Evolutionary conservation across 2,113 vertebrate species (phyloP), one percentile per base, ranked within the genome.

Genomic region (Ptilonorhynchus violaceus): DNA sequence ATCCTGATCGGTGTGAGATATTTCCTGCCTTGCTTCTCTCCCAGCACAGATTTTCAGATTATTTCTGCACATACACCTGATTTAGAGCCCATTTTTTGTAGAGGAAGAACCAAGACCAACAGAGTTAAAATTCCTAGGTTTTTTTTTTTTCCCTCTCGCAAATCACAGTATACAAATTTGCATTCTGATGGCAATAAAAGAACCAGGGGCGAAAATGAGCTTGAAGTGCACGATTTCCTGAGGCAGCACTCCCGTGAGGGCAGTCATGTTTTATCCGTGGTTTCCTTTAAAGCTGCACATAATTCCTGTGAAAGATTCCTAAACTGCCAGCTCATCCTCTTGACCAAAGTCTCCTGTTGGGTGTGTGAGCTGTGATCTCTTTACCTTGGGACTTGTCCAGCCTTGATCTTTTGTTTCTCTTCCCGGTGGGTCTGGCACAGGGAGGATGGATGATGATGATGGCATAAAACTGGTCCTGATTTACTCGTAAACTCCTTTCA

Each of bases 221-320:
- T 78, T 22, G 52, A 91, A 49, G 35, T 17, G 41, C 15, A 6
- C 1, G 0, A 19, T 53, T 90, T 85, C 62, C 70, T 35, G 69
- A 59, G 74, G 64, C 28, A 1, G 17, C 23, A 1, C 46, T 92
- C 85, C 66, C 4, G 0, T 12, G 64, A 66, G 47, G 56, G 10
- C 85, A 70, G 11, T 55, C 0, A 0, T 46, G 10, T 62, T 91
- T 91, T 85, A 73, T 50, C 87, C 0, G 0, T 33, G 37, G 4
- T 50, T 92, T 79, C n/a, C 81, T 89, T 81, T 47, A 56, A 75
- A 87, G 22, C 2, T 76, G 3, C 23, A 33, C 27, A 1, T 47
- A 60, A 88, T 64, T 68, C 30, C 31, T 41, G 12, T 52, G 58
- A 27, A 76, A 62, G 42, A 27, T 64, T n/a, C 4, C 4, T 83